Percentiles rank a stretch among this genome's conserved stretches.
Conservation (phyloP, 2,888 invertebrate genomes). For the Cephus pygmeus region DNA sequence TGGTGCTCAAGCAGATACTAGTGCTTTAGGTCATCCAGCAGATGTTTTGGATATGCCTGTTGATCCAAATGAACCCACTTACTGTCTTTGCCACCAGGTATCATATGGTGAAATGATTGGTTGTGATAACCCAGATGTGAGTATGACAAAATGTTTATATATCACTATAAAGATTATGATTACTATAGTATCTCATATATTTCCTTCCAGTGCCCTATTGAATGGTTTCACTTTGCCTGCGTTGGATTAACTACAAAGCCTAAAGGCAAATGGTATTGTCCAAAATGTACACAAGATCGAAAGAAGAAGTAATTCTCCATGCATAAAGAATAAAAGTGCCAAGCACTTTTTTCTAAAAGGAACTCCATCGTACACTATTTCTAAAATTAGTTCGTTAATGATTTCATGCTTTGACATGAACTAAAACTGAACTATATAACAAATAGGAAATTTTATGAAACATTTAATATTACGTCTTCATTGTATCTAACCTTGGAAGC, state of each 20-base stretch:
- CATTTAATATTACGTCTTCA: slow-evolving; percentile 34
- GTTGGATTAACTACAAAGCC: slow-evolving; percentile 91
- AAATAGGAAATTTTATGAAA: slow-evolving; percentile 29
- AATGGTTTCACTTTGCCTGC: slow-evolving; percentile 97
- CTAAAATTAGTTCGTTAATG: slow-evolving; percentile 30
- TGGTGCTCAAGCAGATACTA: slow-evolving; percentile 58
- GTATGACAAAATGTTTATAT: slow-evolving; percentile 39
- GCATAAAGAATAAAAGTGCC: slow-evolving; percentile 16
- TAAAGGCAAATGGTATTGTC: slow-evolving; percentile 91
- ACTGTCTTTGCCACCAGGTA: slow-evolving; percentile 97
- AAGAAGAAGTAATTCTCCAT: slow-evolving; percentile 65
- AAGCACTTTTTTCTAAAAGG: neutral
- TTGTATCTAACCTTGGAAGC: slow-evolving; percentile 39
- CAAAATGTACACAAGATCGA: slow-evolving; percentile 71
- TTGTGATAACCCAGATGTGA: slow-evolving; percentile 91
- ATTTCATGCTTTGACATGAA: slow-evolving; percentile 41
- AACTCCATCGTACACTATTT: slow-evolving; percentile 12
- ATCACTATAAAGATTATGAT: slow-evolving; percentile 7
- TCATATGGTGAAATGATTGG: slow-evolving; percentile 98
- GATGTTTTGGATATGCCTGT: slow-evolving; percentile 92
- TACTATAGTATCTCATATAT: slow-evolving; percentile 13
- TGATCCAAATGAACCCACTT: slow-evolving; percentile 98
- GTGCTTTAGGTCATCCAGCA: slow-evolving; percentile 79
- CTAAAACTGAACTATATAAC: slow-evolving; percentile 32
- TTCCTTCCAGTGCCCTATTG: slow-evolving; percentile 79